Percentiles rank a stretch among this genome's conserved stretches.
Conservation (phyloP, 2,888 invertebrate genomes). For the Globia sparganii region DNA sequence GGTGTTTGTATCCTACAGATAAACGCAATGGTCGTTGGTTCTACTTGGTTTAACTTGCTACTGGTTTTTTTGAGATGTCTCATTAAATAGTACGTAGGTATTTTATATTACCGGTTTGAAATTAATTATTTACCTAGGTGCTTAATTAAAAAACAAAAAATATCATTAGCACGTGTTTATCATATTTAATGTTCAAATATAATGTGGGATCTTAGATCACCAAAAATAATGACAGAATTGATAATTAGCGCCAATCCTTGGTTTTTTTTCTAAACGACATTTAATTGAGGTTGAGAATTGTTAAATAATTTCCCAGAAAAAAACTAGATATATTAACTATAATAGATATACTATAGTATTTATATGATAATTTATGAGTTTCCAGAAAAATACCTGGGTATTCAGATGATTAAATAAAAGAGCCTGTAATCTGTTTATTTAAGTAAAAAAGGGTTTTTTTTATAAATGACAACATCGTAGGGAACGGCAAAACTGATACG, state of each 20-base stretch:
- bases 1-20: conserved; percentile 22
- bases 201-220: not conserved
- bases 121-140: not conserved
- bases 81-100: not conserved
- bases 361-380: not conserved
- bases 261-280: too few species aligned
- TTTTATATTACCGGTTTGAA: not conserved
- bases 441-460: not conserved
- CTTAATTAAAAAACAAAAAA: not conserved
- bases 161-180: not conserved
- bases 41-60: not conserved
- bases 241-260: not conserved
- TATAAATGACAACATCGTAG: not conserved
- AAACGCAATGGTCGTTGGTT: not conserved
- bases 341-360: too few species aligned
- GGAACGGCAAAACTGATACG: not conserved
- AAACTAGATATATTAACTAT: too few species aligned
- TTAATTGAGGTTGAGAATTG: too few species aligned
- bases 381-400: not conserved
- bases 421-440: not conserved
- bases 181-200: not conserved
- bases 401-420: not conserved
- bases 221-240: not conserved
- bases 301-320: not conserved
- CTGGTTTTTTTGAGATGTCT: not conserved